Conservation (phyloP, 1,140 invertebrate species). For the Bilobella aurantiaca region DNA sequence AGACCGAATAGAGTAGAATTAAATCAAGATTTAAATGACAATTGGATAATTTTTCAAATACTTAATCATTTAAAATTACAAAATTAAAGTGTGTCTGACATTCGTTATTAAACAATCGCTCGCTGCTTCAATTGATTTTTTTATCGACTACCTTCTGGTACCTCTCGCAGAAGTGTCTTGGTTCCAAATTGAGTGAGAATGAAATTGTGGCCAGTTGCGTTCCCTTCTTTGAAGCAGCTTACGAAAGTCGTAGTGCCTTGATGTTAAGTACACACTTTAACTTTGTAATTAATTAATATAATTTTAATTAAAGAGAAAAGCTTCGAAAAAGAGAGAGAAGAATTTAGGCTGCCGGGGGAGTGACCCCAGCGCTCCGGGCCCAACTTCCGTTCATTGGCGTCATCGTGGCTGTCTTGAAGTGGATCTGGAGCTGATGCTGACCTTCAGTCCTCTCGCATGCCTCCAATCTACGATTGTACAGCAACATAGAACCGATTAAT, state of each 20-base stretch:
- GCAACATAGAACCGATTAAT: conserved; percentile 1
- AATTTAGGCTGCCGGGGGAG: background rate
- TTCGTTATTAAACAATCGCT: no score
- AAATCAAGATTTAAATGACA: no score
- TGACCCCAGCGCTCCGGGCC: background rate
- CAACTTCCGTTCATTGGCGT: conserved; percentile 19
- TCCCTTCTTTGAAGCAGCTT: conserved; percentile 26
- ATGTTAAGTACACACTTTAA: conserved; percentile 17
- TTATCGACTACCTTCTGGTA: background rate
- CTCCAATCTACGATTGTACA: background rate
- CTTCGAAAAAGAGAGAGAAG: no score
- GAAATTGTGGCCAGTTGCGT: conserved; percentile 24
- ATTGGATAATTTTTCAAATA: no score
- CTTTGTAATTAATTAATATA: no score
- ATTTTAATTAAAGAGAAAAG: no score
- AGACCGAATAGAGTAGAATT: no score
- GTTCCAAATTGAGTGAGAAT: background rate
- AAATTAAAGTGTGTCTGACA: no score
- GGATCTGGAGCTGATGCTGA: conserved; percentile 12
- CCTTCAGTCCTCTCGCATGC: background rate
- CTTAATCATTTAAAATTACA: no score
- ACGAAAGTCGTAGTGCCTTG: conserved; percentile 17
- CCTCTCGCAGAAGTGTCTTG: conserved; percentile 5
- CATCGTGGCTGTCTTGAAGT: conserved; percentile 28
- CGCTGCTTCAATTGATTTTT: no score